Evolutionary conservation across 2,113 vertebrate species (phyloP), one percentile per base, ranked within the genome.

Genomic region (Melanerpes aurifrons): DNA sequence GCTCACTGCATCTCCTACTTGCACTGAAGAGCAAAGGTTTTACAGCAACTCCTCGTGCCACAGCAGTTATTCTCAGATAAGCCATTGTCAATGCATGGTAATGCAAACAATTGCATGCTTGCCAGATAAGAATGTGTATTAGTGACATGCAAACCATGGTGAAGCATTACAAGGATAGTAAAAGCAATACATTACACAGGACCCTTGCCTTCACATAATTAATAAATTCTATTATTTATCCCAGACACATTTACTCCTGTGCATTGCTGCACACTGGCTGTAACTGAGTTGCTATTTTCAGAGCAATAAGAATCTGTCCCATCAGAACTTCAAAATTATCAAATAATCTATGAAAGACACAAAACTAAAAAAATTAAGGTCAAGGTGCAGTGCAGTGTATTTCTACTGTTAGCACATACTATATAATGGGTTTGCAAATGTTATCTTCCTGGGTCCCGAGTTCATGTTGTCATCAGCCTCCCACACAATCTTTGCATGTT

Each of bases 241-340:
- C 72, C 43, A 58, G 64, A 67, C 77, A 69, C 3, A 4, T 80
- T 80, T 61, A 57, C 40, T 84, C 59, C 62, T 47, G 45, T 61
- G 40, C 63, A 45, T 13, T 35, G 61, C 69, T 84, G 71, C 56
- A 35, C 31, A n/a, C 7, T 70, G 77, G 84, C 81, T 82, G 53
- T 40, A 79, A 73, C 50, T 3, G 40, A 94, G 80, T 62, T 77
- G 72, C 72, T 90, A n/a, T 82, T 94, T 94, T 82, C 84, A 90
- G 80, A 94, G 62, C 83, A 75, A 58, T 58, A 90, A 61, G 47
- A 89, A 92, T 79, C 67, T 86, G 59, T 89, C 43, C 14, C 43
- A 45, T 45, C 15, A 45, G 15, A 92, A 76, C 50, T 75, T 58
- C 37, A 64, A 78, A 92, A 76, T 69, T 72, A 56, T 59, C 77